A percentile compares a stretch with the other conserved stretches of the same genome.
Evolutionary conservation across 1,140 invertebrate species (phyloP).

Genomic region (Chymomyza costata): DNA sequence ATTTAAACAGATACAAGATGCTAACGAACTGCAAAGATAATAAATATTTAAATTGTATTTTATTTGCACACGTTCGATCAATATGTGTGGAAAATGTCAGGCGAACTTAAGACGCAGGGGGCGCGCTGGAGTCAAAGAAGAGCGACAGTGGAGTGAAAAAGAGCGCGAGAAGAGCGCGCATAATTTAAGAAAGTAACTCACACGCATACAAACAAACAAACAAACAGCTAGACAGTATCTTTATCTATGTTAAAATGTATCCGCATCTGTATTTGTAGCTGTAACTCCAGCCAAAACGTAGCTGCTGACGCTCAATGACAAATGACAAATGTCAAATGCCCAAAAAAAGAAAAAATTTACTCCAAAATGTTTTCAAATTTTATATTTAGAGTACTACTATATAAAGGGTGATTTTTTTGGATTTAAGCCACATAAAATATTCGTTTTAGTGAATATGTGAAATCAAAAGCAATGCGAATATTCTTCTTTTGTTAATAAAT

Average conservation of each 20-base stretch:
- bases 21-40: slow-evolving; percentile 74
- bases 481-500: too few species aligned
- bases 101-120: too few species aligned
- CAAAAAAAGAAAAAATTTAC: background rate
- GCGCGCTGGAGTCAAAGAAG: too few species aligned
- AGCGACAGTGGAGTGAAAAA: slow-evolving; percentile 22
- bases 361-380: too few species aligned
- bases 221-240: slow-evolving; percentile 3
- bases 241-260: too few species aligned
- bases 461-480: too few species aligned
- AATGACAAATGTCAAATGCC: slow-evolving; percentile 37
- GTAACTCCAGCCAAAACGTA: background rate
- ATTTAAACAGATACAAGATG: slow-evolving; percentile 68
- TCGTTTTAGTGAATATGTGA: too few species aligned
- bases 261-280: background rate
- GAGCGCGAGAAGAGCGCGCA: slow-evolving; percentile 6
- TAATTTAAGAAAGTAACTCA: slow-evolving; percentile 8
- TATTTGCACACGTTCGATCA: slow-evolving; percentile 74
- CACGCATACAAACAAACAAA: slow-evolving; percentile 31
- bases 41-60: slow-evolving; percentile 74
- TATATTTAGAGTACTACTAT: too few species aligned
- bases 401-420: too few species aligned
- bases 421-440: too few species aligned
- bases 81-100: slow-evolving; percentile 55
- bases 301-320: slow-evolving; percentile 55